Evolutionary conservation across 2,888 invertebrate species (phyloP).

Genomic region (Selenia dentaria): DNA sequence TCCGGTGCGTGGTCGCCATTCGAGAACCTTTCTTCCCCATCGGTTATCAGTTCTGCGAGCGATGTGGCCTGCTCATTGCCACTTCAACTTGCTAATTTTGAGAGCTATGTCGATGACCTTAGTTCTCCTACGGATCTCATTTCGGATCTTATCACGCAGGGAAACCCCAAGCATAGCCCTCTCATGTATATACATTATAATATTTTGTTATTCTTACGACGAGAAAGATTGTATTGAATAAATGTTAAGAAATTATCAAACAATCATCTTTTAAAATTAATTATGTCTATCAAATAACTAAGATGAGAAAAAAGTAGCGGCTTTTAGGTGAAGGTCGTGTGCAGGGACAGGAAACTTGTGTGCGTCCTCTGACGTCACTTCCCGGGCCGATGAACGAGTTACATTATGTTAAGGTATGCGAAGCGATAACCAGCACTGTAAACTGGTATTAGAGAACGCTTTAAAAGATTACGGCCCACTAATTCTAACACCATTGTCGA

Average conservation of each 20-base stretch:
- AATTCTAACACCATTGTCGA: conserved; percentile 44
- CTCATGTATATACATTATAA: too few species aligned
- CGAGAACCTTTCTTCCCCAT: too few species aligned
- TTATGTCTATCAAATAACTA: background rate
- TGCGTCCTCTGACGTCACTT: conserved; percentile 67
- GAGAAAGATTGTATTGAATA: too few species aligned
- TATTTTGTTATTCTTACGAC: too few species aligned
- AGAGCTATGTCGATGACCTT: too few species aligned
- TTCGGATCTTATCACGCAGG: too few species aligned
- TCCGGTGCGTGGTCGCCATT: too few species aligned
- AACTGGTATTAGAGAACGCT: conserved; percentile 52
- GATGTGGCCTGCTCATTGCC: too few species aligned
- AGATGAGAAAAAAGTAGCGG: conserved; percentile 34
- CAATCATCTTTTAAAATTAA: background rate
- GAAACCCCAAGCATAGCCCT: too few species aligned
- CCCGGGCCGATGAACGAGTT: conserved; percentile 64
- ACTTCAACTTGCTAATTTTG: too few species aligned
- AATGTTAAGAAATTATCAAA: background rate
- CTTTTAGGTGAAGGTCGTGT: conserved; percentile 75
- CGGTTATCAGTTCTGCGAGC: too few species aligned
- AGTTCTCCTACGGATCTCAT: too few species aligned
- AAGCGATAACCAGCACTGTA: conserved; percentile 58
- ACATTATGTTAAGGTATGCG: conserved; percentile 49
- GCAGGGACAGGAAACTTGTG: conserved; percentile 61
- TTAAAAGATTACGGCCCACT: conserved; percentile 47